Evolutionary conservation across 2,113 vertebrate genomes (phyloP), one percentile per base, ranked within the genome.

Genomic region (Serinus canaria): DNA sequence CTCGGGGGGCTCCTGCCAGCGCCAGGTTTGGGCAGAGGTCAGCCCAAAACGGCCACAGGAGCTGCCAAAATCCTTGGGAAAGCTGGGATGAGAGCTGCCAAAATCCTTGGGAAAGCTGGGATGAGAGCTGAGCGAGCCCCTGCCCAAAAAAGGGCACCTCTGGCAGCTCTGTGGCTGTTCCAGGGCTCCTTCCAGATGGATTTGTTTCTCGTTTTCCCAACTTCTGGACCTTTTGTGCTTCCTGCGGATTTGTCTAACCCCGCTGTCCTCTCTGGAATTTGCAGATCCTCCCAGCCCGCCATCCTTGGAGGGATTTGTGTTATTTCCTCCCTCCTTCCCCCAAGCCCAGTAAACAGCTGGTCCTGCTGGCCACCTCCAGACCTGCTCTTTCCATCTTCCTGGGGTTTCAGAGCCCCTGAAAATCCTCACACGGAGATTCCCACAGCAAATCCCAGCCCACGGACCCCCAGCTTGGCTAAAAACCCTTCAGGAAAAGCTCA

Each of bases 231-330:
- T 94, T 93, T 83, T 66, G 90, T 21, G 64, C 68, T 94, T 95
- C 79, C 92, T 90, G 89, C 3, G 58, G 85, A 10, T 83, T 94
- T 89, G 77, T 83, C 75, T 96, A 88, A 96, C 72, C 94, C 41
- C 79, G 93, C 89, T 94, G 96, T 95, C 92, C 94, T 96, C 86
- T 93, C 90, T 94, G 96, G 96, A 90, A 95, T 97, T 94, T 70
- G 83, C 68, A 75, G 73, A 89, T 73, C 92, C 52, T 95, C 92
- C 95, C 96, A 91, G 33, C 50, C 91, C 90, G 11, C 22, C 94
- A 73, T 80, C 96, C 94, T 93, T 2, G 0, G 72, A 95, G 96
- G 90, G 39, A 83, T 95, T 70, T 27, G 83, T 80, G 96, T 73
- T 94, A 90, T 93, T 96, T 96, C 92, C 96, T 96, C 82, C 85